A percentile compares a stretch with the other conserved stretches of the same genome.
phyloP scores from a whole-genome alignment of 2,797 vertebrate species.

The Hoplostethus mediterraneus region DNA sequence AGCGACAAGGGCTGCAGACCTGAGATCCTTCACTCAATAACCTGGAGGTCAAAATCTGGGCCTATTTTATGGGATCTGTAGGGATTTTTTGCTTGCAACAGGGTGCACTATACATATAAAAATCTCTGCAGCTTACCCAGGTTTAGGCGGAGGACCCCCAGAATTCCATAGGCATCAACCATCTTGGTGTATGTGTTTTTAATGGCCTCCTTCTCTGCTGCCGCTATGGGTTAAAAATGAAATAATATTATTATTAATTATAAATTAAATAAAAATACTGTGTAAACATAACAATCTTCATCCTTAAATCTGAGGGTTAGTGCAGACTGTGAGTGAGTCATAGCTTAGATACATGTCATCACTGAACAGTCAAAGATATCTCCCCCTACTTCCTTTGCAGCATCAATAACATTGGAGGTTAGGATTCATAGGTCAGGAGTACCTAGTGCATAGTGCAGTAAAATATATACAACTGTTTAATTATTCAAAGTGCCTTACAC shows the following conservation, averaged over 20 bases:
- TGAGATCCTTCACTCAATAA: conserved; percentile 16
- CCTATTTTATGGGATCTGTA: not conserved
- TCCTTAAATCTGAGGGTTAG: not conserved
- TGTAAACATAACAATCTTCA: not conserved
- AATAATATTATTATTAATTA: too few species aligned
- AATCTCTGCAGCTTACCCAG: conserved; percentile 87
- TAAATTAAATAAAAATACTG: not conserved
- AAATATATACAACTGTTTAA: conserved; percentile 26
- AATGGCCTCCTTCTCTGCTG: conserved; percentile 97
- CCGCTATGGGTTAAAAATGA: conserved; percentile 80
- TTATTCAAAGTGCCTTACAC: conserved; percentile 86
- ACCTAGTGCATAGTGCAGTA: not conserved
- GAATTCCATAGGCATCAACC: conserved; percentile 95
- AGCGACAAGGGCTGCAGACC: conserved; percentile 29
- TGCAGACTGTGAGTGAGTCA: not conserved
- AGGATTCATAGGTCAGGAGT: not conserved
- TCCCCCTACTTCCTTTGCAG: not conserved
- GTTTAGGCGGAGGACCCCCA: conserved; percentile 96
- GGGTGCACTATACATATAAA: not conserved
- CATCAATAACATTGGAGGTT: not conserved
- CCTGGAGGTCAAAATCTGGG: not conserved
- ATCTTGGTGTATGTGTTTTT: conserved; percentile 93
- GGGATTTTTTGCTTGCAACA: not conserved
- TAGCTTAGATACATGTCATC: not conserved
- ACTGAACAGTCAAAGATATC: not conserved